These are phyloP conservation scores for Terebella lapidaria DNA, from an alignment of 2,888 invertebrate genomes.

Conservation along the genomic window DNA sequence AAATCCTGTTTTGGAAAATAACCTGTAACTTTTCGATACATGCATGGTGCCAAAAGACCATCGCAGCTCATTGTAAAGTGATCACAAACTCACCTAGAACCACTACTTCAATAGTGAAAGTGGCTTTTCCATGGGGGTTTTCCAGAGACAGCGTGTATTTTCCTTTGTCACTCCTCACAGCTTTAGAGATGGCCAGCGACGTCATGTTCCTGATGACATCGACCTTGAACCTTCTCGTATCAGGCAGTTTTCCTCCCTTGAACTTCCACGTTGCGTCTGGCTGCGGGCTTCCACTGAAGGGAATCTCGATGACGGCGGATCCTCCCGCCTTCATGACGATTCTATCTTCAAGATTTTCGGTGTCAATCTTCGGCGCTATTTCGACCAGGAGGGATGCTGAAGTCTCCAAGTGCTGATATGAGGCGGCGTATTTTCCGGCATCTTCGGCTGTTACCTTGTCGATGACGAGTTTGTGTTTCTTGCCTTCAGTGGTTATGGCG, in stretches of 20 bases:
- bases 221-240: slow-evolving; percentile 21
- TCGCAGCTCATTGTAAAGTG: too few species aligned
- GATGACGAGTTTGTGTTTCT: slow-evolving; percentile 21
- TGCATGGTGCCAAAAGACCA: too few species aligned
- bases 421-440: slow-evolving; percentile 26
- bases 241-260: slow-evolving; percentile 23
- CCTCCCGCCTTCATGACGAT: slow-evolving; percentile 25
- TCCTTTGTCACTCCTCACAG: slow-evolving; percentile 21
- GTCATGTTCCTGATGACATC: slow-evolving; percentile 29
- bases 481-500: slow-evolving; percentile 12
- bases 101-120: slow-evolving; percentile 22
- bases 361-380: slow-evolving; percentile 22
- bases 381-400: slow-evolving; percentile 20
- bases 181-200: slow-evolving; percentile 23
- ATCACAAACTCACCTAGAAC: slow-evolving; percentile 59
- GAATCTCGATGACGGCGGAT: slow-evolving; percentile 26
- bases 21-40: too few species aligned
- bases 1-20: too few species aligned
- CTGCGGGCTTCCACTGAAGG: slow-evolving; percentile 24
- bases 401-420: slow-evolving; percentile 15
- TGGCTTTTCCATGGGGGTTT: slow-evolving; percentile 24
- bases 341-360: slow-evolving; percentile 18
- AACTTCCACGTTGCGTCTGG: slow-evolving; percentile 26
- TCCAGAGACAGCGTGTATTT: slow-evolving; percentile 24
- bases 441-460: slow-evolving; percentile 23